Conservation (phyloP, 2,888 invertebrate genomes). For the Drosophila melanosoma region DNA sequence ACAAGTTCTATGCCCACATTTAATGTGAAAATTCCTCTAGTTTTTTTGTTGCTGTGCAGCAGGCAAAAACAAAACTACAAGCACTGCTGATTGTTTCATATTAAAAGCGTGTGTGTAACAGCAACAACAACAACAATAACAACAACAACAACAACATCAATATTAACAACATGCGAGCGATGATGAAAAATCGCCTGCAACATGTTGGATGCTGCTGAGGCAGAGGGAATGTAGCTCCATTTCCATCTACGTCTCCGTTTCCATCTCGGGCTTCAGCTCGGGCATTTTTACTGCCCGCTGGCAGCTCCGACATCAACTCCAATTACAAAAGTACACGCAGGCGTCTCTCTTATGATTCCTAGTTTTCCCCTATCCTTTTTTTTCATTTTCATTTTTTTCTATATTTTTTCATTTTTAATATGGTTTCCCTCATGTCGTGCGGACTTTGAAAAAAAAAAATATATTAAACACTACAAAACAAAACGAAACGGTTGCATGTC, state of each 20-base stretch:
- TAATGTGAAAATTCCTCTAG: slow-evolving; percentile 71
- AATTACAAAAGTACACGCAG: slow-evolving; percentile 80
- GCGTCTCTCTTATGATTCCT: slow-evolving; percentile 79
- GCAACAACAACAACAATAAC: slow-evolving; percentile 30
- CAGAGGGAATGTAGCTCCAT: slow-evolving; percentile 28
- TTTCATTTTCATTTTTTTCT: slow-evolving; percentile 32
- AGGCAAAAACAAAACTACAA: slow-evolving; percentile 77
- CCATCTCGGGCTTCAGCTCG: slow-evolving; percentile 31
- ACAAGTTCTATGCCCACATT: slow-evolving; percentile 67
- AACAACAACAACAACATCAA: slow-evolving; percentile 50
- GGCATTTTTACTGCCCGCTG: slow-evolving; percentile 63
- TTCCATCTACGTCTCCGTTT: slow-evolving; percentile 19
- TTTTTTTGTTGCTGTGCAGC: slow-evolving; percentile 53
- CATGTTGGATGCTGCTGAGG: slow-evolving; percentile 80
- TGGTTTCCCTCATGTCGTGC: slow-evolving; percentile 63
- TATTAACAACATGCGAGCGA: slow-evolving; percentile 75
- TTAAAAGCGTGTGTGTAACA: slow-evolving; percentile 72
- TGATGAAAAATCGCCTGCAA: slow-evolving; percentile 83
- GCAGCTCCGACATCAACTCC: slow-evolving; percentile 78
- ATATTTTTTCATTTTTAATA: slow-evolving; percentile 58
- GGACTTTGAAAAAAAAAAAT: slow-evolving; percentile 19
- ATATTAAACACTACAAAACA: slow-evolving; percentile 4
- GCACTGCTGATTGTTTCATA: slow-evolving; percentile 78
- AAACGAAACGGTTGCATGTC: slow-evolving; percentile 24
- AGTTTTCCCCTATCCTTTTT: slow-evolving; percentile 37